Evolutionary conservation across 2,888 invertebrate genomes (phyloP), one percentile per base, ranked within the genome.

Genomic region (Eupsilia transversa): DNA sequence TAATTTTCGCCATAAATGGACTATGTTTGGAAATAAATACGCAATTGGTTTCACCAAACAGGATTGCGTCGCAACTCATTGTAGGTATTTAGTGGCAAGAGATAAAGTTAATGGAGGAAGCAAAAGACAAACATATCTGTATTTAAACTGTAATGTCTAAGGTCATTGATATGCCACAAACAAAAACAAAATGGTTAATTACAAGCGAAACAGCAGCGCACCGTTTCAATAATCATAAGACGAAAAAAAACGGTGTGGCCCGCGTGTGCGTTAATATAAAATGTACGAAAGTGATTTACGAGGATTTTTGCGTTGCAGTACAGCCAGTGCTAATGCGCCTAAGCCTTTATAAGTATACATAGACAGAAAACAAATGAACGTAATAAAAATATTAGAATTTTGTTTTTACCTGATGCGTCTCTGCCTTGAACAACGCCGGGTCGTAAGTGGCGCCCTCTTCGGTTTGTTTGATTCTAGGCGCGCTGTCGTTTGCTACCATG

Each of bases 361-460:
- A 6, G 3, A n/a, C 6, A 20, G 9, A 9, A 38, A 9, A 59
- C 5, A 17, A 23, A 57, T 12, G 2, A 33, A 3, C 0, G 3
- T 30, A 3, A 6, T 6, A 43, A 9, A 27, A 27, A 41, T 38
- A 17, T n/a, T 49, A 4, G 6, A 49, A 38, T 6, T n/a, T 27
- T 10, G 23, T 7, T 30, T 4, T 85, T 93, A 98, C 97, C 93
- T 97, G 97, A 88, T 98, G 99, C 61, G 98, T 97, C 87, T 99
- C 98, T 6, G 97, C 97, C 92, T 99, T 99, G 91, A 98, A 99
- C 65, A 99, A 94, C 89, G 99, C 98, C 0, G 99, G 97, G 89
- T 99, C 99, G 92, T 99, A 99, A 0, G 98, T 98, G 70, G 99
- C 99, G 0, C 99, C 99, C 79, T 98, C 98, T 91, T 98, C 98